A percentile compares a stretch with the other conserved stretches of the same genome.
These are phyloP conservation scores for Astreopora myriophthalma DNA, from an alignment of 64 coral and sea anemone species.

Conservation along the genomic window DNA sequence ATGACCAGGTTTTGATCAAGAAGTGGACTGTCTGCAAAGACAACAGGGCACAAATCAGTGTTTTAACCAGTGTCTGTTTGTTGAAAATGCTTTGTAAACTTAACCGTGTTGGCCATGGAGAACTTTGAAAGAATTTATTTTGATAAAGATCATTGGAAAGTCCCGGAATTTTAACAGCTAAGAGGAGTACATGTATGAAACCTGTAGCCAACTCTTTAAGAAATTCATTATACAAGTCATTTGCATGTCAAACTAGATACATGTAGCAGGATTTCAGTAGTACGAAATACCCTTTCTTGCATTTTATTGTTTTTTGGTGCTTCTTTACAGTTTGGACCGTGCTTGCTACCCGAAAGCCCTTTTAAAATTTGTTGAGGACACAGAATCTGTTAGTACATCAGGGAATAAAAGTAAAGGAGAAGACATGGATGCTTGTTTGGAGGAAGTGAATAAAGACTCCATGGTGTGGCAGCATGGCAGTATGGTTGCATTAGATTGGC, in stretches of 20 bases:
- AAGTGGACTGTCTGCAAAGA: conserved; percentile 53
- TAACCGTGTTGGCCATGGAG: no score
- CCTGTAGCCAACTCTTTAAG: no score
- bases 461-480: conserved; percentile 54
- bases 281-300: no score
- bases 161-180: no score
- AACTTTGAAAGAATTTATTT: no score
- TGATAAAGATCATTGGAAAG: no score
- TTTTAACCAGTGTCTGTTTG: conserved; percentile 39
- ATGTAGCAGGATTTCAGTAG: no score
- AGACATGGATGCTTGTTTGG: conserved; percentile 41
- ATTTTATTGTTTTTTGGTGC: neutral
- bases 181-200: no score
- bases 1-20: conserved; percentile 56
- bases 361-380: neutral
- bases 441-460: conserved; percentile 51
- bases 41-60: conserved; percentile 59
- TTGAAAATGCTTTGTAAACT: no score
- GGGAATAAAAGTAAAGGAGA: neutral
- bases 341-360: neutral
- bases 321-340: neutral
- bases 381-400: neutral
- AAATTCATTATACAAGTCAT: no score
- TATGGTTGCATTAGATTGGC: conserved; percentile 48
- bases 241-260: no score